Evolutionary conservation across 2,113 vertebrate species (phyloP), one percentile per base, ranked within the genome.

Genomic region (Atrichornis clamosus): DNA sequence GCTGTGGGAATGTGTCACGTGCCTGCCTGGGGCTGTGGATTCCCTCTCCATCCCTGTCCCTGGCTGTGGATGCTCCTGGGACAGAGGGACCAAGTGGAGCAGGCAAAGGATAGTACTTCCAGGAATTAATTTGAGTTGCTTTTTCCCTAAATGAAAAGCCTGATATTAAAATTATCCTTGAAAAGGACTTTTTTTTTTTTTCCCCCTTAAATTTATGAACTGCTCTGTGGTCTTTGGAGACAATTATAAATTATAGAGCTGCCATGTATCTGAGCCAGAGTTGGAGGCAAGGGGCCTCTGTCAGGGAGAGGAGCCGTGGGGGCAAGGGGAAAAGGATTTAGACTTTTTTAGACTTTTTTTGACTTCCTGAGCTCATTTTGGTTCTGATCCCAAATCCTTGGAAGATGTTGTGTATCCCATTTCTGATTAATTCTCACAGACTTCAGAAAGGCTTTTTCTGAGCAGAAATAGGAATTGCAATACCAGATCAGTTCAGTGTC

Each of bases 141-240:
- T 82, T 90, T 73, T 83, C 58, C 85, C 95, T 75, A 69, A 80
- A 79, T 87, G 75, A 89, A 95, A 96, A 93, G 72, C 53, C 80
- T 55, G n/a, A 44, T 68, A 76, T 70, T 76, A 80, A 95, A 86
- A 80, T 37, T 77, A 67, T 72, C 68, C 83, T 35, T 87, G 81
- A 77, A 52, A 65, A 75, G 21, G 75, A 23, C 47, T 39, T 27
- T 15, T 56, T 35, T 41, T 28, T n/a, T 44, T 22, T 9, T 14
- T 2, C 5, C 15, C 16, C 47, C 35, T 46, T 56, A 28, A 93
- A 91, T 84, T 95, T 85, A 85, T 94, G 87, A 75, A 58, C 64
- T 53, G 44, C 76, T 96, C 75, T 75, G 86, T 76, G 41, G 4
- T 89, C 50, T 65, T 67, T 87, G 79, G 75, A 91, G 89, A 92